These are phyloP conservation scores for Epinephelus cyanopodus DNA, from an alignment of 2,113 vertebrate genomes.

Conservation along the genomic window DNA sequence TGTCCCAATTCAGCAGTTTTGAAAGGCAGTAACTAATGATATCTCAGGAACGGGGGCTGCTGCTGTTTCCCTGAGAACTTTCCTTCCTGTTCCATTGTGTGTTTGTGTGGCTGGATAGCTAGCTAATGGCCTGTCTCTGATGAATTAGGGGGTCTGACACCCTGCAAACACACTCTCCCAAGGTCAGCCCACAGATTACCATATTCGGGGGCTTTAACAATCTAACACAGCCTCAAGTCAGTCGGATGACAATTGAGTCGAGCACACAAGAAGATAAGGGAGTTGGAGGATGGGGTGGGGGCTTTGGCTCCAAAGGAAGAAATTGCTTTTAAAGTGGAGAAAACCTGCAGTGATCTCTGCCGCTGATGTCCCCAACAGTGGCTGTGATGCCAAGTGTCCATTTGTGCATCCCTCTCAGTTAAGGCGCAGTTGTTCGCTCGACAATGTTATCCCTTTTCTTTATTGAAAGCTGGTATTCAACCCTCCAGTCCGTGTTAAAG, in stretches of 20 bases:
- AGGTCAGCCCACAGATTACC: slow-evolving; percentile 83
- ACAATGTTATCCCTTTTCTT: slow-evolving; percentile 73
- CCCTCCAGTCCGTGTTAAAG: slow-evolving; percentile 60
- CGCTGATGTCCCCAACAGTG: slow-evolving; percentile 58
- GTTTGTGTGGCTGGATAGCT: slow-evolving; percentile 81
- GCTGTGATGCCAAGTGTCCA: slow-evolving; percentile 62
- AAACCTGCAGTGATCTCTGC: slow-evolving; percentile 65
- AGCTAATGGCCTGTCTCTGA: slow-evolving; percentile 87
- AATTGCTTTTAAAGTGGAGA: slow-evolving; percentile 75
- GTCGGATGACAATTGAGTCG: slow-evolving; percentile 68
- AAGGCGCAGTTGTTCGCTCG: slow-evolving; percentile 55
- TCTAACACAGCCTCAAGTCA: slow-evolving; percentile 72
- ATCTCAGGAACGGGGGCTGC: slow-evolving; percentile 72
- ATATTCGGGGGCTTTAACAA: slow-evolving; percentile 77
- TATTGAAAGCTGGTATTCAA: slow-evolving; percentile 73
- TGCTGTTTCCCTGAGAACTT: slow-evolving; percentile 79
- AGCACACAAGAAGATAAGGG: slow-evolving; percentile 61
- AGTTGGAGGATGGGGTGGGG: slow-evolving; percentile 11
- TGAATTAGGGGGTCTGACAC: slow-evolving; percentile 84
- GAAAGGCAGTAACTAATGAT: slow-evolving; percentile 86
- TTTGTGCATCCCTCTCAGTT: slow-evolving; percentile 72
- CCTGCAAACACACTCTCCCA: slow-evolving; percentile 79
- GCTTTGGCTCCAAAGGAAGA: slow-evolving; percentile 56
- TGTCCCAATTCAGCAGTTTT: slow-evolving; percentile 86
- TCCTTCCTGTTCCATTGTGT: slow-evolving; percentile 74